Evolutionary conservation across 2,797 vertebrate species (phyloP).

Genomic region (Anomalospiza imberbis): DNA sequence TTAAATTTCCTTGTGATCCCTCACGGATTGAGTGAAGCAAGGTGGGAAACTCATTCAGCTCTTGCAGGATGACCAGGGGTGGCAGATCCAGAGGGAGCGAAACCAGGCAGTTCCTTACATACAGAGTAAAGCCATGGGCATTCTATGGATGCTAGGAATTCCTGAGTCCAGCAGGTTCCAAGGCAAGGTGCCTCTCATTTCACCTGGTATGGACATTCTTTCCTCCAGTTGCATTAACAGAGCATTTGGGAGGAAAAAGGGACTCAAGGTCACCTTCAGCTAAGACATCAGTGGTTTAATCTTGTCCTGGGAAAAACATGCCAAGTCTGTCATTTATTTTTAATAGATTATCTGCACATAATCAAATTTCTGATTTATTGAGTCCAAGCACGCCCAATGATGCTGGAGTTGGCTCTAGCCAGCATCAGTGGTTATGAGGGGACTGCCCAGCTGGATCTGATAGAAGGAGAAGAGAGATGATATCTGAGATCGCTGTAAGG

Average conservation of each 20-base stretch:
- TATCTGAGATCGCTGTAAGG: not conserved
- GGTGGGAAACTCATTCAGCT: not conserved
- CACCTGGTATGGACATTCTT: not conserved
- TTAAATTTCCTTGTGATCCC: not conserved
- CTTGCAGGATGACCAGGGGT: not conserved
- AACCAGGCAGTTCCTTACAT: not conserved
- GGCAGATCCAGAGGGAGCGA: not conserved
- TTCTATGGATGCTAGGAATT: not conserved
- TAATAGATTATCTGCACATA: not conserved
- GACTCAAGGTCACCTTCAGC: not conserved
- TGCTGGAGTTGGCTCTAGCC: not conserved
- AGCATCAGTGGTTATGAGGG: not conserved
- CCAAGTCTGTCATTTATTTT: not conserved
- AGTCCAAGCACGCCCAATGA: not conserved
- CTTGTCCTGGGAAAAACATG: not conserved
- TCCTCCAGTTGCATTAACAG: not conserved
- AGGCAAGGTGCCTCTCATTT: not conserved
- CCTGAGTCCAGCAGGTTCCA: not conserved
- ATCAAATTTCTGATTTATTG: conserved; percentile 2
- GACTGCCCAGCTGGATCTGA: not conserved
- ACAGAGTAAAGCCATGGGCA: not conserved
- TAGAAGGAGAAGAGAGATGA: conserved; percentile 17
- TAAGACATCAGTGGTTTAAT: not conserved
- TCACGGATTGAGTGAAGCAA: not conserved
- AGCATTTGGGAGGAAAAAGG: not conserved